Evolutionary conservation across 1,140 invertebrate genomes (phyloP).

Genomic region (Lucilia sericata): DNA sequence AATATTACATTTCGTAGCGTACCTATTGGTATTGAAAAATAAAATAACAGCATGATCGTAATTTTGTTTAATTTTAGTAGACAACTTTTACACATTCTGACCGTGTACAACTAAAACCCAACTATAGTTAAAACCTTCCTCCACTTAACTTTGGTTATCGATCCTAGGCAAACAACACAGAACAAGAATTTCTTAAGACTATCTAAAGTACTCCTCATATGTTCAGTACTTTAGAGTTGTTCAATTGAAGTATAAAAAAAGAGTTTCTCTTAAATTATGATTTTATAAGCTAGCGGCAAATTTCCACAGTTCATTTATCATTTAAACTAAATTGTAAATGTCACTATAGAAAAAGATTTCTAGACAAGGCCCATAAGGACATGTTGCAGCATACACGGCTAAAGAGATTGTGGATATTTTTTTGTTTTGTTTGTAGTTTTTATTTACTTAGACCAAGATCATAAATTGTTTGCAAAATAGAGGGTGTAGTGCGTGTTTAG

Average conservation of each 20-base stretch:
- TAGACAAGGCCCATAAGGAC: constrained; percentile 13
- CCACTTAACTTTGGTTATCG: background rate
- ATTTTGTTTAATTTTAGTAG: constrained; percentile 19
- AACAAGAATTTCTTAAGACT: background rate
- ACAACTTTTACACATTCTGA: background rate
- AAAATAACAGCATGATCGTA: constrained; percentile 6
- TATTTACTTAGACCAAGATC: background rate
- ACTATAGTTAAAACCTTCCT: background rate
- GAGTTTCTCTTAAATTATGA: constrained; percentile 45
- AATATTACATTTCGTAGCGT: background rate
- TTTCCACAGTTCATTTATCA: constrained; percentile 48
- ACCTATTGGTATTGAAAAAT: too few species aligned
- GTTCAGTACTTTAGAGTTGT: background rate
- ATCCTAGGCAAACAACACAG: background rate
- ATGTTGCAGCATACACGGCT: background rate
- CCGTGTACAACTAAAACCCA: background rate
- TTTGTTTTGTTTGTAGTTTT: background rate
- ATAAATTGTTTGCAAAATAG: constrained; percentile 4
- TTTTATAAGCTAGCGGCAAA: constrained; percentile 38
- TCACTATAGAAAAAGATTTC: constrained; percentile 28
- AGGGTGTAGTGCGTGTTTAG: constrained; percentile 28
- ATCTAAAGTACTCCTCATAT: background rate
- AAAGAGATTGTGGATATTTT: background rate
- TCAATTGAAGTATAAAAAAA: background rate
- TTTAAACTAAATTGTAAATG: constrained; percentile 45